Evolutionary conservation across 2,888 invertebrate species (phyloP).

Genomic region (Acronicta aceris): DNA sequence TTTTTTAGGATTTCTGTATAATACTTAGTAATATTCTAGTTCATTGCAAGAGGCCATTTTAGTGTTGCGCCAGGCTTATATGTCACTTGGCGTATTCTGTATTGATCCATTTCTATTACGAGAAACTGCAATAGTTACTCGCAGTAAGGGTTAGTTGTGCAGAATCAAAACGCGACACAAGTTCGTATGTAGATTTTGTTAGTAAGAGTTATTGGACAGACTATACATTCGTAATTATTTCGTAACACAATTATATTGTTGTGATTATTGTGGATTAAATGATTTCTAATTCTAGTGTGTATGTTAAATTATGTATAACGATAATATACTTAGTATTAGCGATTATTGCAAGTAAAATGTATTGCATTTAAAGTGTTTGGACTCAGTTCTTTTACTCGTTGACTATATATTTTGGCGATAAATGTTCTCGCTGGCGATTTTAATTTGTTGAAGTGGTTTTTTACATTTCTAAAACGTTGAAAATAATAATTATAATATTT

Average conservation of each 20-base stretch:
- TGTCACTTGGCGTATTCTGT: constrained; percentile 10
- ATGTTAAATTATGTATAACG: constrained; percentile 77
- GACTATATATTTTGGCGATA: constrained; percentile 53
- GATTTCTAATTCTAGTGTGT: constrained; percentile 74
- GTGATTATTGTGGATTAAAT: constrained; percentile 76
- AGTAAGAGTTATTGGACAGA: constrained; percentile 41
- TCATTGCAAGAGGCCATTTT: constrained; percentile 4
- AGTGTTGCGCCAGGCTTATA: constrained; percentile 17
- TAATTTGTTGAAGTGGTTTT: constrained; percentile 53
- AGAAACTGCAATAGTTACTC: constrained; percentile 12
- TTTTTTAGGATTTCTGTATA: constrained; percentile 14
- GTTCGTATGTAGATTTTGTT: constrained; percentile 35
- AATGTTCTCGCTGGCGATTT: constrained; percentile 55
- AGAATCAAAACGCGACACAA: constrained; percentile 35
- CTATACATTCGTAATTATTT: constrained; percentile 38
- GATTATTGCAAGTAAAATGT: constrained; percentile 67
- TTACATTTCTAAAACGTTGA: constrained; percentile 16
- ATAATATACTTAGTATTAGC: constrained; percentile 75
- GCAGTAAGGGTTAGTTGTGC: neutral
- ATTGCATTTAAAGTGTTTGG: constrained; percentile 84
- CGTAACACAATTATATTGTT: constrained; percentile 68
- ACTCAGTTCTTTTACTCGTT: constrained; percentile 60
- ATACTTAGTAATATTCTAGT: neutral
- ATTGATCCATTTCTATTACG: constrained; percentile 42
- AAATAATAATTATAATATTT: neutral